Conservation (phyloP, 2,113 vertebrate genomes). For the Pan troglodytes region NHGRI_mPanTro3-v2.1_pri NC_072421.2:50359001-50359500, state of each 20-base stretch:
- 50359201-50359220: background rate
- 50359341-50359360: slow-evolving; percentile 12
- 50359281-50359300: background rate
- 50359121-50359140: background rate
- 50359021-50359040: background rate
- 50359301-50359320: background rate
- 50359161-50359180: background rate
- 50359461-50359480: background rate
- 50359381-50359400: background rate
- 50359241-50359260: background rate
- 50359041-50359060: background rate
- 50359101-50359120: slow-evolving; percentile 2
- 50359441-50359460: slow-evolving; percentile 6
- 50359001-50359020: background rate
- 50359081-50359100: background rate
- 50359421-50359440: background rate
- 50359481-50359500: background rate
- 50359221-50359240: background rate
- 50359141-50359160: background rate
- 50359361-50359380: background rate
- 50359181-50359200: slow-evolving; percentile 12
- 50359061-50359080: background rate
- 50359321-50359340: slow-evolving; percentile 13
- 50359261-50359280: background rate
- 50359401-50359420: background rate